Evolutionary conservation across 1,140 invertebrate species (phyloP), one percentile per base, ranked within the genome.

Genomic region (Drosophila saltans): DNA sequence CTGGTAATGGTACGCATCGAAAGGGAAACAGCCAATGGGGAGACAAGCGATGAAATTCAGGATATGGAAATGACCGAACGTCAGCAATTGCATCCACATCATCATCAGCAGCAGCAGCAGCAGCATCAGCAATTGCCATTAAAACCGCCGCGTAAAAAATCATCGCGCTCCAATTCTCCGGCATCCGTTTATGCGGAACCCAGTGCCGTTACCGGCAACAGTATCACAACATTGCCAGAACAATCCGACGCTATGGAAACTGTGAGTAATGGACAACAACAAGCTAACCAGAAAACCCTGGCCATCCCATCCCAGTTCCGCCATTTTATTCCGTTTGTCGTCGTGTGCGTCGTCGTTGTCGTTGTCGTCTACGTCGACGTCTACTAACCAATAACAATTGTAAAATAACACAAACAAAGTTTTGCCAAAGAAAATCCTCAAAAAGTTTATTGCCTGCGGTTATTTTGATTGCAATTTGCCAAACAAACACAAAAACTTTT

Each of bases 101-200:
- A 6, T 6, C 11, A 45, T 4, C 45, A 48, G 45, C 45, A 62
- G 21, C 45, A 45, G 3, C 45, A 48, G 45, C 45, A 62, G 21
- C 45, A 9, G 10, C n/a, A 48, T 16, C 45, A 52, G 45, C 45
- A 63, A 48, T 60, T 91, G 58, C 91, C 91, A 21, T 43, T 80
- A 36, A 92, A 80, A 57, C 91, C 91, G 7, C 91, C 90, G 16
- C 90, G 91, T 33, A 75, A 70, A 41, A 91, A 90, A 72, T 48
- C 75, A 33, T 92, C 90, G 21, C 91, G 90, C 59, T 91, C 85
- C 41, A 92, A 72, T 70, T 92, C 91, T 24, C 91, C 91, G n/a
- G 70, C 75, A 58, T 75, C 69, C 33, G 68, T 66, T 28, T 77
- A 78, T 33, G 52, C 66, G 41, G 64, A 76, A 36, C 41, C 65